Base-by-base conservation (phyloP, 2,113 vertebrate genomes). In the Mobula birostris region DNA sequence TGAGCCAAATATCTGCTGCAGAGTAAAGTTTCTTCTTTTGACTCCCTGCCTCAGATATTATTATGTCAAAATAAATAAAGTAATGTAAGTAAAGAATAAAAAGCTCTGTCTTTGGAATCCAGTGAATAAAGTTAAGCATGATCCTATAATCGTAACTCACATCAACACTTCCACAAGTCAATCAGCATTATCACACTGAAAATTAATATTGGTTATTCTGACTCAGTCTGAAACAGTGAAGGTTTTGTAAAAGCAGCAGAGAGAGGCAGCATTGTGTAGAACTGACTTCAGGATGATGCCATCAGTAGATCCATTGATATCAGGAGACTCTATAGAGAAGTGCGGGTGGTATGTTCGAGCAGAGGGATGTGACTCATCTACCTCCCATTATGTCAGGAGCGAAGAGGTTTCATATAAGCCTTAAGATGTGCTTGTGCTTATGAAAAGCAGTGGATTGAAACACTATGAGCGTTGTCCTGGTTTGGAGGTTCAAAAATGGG, bases 141-240 rank as follows among this genome's bases (percentile, higher is more conserved):
- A 56, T 2, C 7, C 32, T 32, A 40, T 32, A 74, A 93, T 93
- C 3, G 0, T 21, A 74, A 3, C 66, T 70, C 68, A 40, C 68
- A 93, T 93, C 68, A 72, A 63, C 36, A 21, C 68, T 27, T 90
- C 32, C 5, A 27, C 90, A 93, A 72, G 32, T 36, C 68, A 93
- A 48, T 72, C 68, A 92, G 63, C 32, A 40, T 92, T 92, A 92
- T 92, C 17, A 93, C 36, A 27, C 36, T 74, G 90, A 40, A 93
- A 93, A 93, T 93, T 93, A 72, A 93, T 93, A 93, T 93, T 40
- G 90, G 32, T 72, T 40, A 74, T 74, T 40, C 61, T 68, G 36
- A 74, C 68, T 93, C 90, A 93, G 32, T 48, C 68, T 74, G 32
- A 27, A 74, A 74, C 90, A 93, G 66, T 74, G 90, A n/a, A 72